A percentile compares a stretch with the other conserved stretches of the same genome.
Conservation (phyloP, 2,888 invertebrate species). For the Pachycephus smyrnensis region DNA sequence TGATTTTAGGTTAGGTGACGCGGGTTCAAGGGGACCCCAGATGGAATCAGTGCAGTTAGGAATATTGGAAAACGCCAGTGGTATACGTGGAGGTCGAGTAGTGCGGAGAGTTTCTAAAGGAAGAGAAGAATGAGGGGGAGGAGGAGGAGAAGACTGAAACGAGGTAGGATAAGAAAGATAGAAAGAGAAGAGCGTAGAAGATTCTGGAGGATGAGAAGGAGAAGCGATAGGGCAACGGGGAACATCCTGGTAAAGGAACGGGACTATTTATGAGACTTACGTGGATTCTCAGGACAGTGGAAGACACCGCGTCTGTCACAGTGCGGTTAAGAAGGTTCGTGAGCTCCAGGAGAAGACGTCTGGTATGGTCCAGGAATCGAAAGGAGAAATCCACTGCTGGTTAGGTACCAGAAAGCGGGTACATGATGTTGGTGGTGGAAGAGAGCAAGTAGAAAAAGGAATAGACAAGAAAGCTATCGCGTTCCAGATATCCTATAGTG, state of each 20-base stretch:
- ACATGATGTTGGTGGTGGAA: not conserved
- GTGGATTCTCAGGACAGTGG: conserved; percentile 50
- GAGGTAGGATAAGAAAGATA: not conserved
- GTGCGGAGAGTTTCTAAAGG: conserved; percentile 3
- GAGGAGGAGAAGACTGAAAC: not conserved
- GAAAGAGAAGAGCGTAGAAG: conserved; percentile 29
- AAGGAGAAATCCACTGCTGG: not conserved
- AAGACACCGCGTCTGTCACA: conserved; percentile 23
- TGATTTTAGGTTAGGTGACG: conserved; percentile 18
- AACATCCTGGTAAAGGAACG: conserved; percentile 28
- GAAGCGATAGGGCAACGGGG: conserved; percentile 30
- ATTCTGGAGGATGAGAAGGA: conserved; percentile 15
- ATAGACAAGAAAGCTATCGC: not conserved
- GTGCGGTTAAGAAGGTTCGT: conserved; percentile 14
- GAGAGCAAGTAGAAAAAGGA: not conserved
- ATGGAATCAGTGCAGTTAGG: conserved; percentile 62
- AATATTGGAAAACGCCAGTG: conserved; percentile 60
- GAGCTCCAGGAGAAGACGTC: not conserved
- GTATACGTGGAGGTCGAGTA: conserved; percentile 35
- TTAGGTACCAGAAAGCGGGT: too few species aligned
- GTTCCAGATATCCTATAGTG: not conserved
- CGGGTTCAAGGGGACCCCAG: conserved; percentile 49
- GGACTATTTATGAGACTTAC: conserved; percentile 64
- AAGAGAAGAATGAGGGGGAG: not conserved
- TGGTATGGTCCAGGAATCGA: not conserved